Evolutionary conservation across 2,888 invertebrate genomes (phyloP).

Genomic region (Empis stercorea): DNA sequence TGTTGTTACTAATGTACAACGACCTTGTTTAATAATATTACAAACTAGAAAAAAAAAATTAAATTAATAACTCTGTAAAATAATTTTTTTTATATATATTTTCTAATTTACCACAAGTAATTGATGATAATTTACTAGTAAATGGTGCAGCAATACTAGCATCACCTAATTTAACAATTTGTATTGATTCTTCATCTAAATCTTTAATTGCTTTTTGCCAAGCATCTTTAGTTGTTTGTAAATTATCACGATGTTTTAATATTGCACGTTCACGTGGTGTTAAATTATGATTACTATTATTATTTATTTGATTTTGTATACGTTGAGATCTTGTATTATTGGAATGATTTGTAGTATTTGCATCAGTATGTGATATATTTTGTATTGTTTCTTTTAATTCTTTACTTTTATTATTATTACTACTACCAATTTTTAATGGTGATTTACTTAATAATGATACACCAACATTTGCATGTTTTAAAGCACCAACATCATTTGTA

Average conservation of each 20-base stretch:
- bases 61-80: slow-evolving; percentile 6
- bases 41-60: slow-evolving; percentile 62
- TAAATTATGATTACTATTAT: slow-evolving; percentile 20
- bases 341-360: slow-evolving; percentile 1
- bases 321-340: not conserved
- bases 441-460: slow-evolving; percentile 81
- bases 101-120: slow-evolving; percentile 83
- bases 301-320: slow-evolving; percentile 8
- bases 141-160: slow-evolving; percentile 99
- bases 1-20: slow-evolving; percentile 97
- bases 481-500: slow-evolving; percentile 97
- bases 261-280: slow-evolving; percentile 28
- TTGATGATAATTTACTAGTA: slow-evolving; percentile 92
- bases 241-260: slow-evolving; percentile 27
- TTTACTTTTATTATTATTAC: slow-evolving; percentile 15
- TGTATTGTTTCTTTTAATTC: slow-evolving; percentile 4
- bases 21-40: slow-evolving; percentile 97
- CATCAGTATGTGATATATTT: slow-evolving; percentile 3
- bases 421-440: slow-evolving; percentile 42
- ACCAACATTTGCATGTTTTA: slow-evolving; percentile 97
- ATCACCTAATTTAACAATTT: slow-evolving; percentile 91
- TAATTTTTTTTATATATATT: not conserved
- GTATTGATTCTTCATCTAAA: slow-evolving; percentile 74
- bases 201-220: slow-evolving; percentile 55
- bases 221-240: slow-evolving; percentile 26